Conservation (phyloP, 1,140 invertebrate species). For the Acromyrmex charruanus region DNA sequence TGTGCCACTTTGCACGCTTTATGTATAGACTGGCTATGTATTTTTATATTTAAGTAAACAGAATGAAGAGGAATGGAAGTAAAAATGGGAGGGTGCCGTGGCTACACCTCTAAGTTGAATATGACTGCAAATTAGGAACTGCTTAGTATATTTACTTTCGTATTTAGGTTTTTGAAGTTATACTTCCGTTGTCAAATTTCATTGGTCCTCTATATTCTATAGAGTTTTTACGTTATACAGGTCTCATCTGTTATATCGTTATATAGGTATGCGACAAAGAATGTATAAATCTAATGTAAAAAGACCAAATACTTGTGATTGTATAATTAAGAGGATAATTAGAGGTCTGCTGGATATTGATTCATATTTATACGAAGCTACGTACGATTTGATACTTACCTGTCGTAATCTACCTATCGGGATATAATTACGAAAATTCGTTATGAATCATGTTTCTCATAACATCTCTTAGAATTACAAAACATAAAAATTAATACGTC, state of each 20-base stretch:
- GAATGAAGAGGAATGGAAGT: slow-evolving; percentile 66
- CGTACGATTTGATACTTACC: slow-evolving; percentile 55
- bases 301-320: slow-evolving; percentile 64
- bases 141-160: slow-evolving; percentile 47
- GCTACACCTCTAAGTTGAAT: slow-evolving; percentile 72
- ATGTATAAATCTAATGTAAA: slow-evolving; percentile 56
- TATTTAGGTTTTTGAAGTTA: slow-evolving; percentile 27
- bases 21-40: slow-evolving; percentile 87
- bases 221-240: slow-evolving; percentile 45
- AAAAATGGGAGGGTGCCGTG: slow-evolving; percentile 77
- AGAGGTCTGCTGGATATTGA: slow-evolving; percentile 46
- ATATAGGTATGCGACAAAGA: slow-evolving; percentile 20
- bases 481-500: slow-evolving; percentile 17
- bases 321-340: slow-evolving; percentile 53
- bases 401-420: slow-evolving; percentile 40
- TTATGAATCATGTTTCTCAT: slow-evolving; percentile 19
- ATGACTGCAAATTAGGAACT: slow-evolving; percentile 46
- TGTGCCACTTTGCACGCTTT: slow-evolving; percentile 86
- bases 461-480: slow-evolving; percentile 36
- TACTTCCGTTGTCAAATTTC: slow-evolving; percentile 21
- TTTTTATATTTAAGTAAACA: slow-evolving; percentile 87
- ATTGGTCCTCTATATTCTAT: slow-evolving; percentile 30
- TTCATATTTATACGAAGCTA: slow-evolving; percentile 52
- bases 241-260: slow-evolving; percentile 28
- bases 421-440: slow-evolving; percentile 15